Conservation (phyloP, 2,888 invertebrate genomes). For the Ligdia adustata region DNA sequence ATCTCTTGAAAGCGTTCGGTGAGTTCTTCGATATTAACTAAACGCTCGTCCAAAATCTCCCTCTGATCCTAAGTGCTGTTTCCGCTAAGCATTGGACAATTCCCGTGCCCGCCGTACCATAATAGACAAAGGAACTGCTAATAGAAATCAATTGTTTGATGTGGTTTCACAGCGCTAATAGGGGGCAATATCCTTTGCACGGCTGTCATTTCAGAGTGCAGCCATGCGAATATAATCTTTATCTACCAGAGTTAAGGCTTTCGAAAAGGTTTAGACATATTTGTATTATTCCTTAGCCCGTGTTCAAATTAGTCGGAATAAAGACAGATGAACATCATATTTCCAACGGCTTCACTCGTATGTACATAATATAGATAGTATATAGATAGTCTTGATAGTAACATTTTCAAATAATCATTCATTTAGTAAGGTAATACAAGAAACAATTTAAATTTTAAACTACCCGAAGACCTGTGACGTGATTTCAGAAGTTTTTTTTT, state of each 20-base stretch:
- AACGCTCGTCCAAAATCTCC: conserved; percentile 9
- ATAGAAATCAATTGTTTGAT: conserved; percentile 30
- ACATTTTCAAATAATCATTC: too few species aligned
- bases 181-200: conserved; percentile 11
- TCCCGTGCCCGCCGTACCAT: conserved; percentile 8
- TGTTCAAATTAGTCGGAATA: conserved; percentile 4
- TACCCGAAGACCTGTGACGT: too few species aligned
- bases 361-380: too few species aligned
- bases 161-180: conserved; percentile 18
- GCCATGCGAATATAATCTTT: conserved; percentile 7
- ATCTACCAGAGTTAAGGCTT: neutral
- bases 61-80: conserved; percentile 22
- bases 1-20: too few species aligned
- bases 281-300: neutral
- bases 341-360: too few species aligned
- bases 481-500: too few species aligned
- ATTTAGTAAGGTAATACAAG: too few species aligned
- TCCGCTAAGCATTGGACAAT: conserved; percentile 10
- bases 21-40: too few species aligned
- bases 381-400: too few species aligned
- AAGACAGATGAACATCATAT: too few species aligned
- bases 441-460: too few species aligned
- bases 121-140: conserved; percentile 26
- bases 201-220: neutral
- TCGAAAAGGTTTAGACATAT: neutral